A percentile compares a stretch with the other conserved stretches of the same genome.
These are phyloP conservation scores for Pteria penguin DNA, from an alignment of 2,888 invertebrate genomes.

Conservation along the genomic window DNA sequence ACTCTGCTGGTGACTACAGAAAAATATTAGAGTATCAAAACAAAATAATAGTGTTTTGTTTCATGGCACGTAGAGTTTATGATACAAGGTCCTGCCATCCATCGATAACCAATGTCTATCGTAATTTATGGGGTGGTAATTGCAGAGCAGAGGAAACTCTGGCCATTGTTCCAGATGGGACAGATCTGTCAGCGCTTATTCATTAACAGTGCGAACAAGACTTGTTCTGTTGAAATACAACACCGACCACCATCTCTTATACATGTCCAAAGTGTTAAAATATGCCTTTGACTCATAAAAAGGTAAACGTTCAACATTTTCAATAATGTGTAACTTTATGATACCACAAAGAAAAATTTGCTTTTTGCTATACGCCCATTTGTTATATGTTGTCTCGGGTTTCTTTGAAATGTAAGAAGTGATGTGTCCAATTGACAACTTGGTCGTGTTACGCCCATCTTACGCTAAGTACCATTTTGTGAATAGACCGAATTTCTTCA, in stretches of 20 bases:
- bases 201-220: not conserved
- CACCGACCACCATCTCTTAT: not conserved
- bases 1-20: too few relatives aligned
- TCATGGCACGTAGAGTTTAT: not conserved
- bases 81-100: not conserved
- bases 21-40: not conserved
- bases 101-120: not conserved
- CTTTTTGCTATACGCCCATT: constrained; percentile 9
- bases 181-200: not conserved
- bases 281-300: not conserved
- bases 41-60: not conserved
- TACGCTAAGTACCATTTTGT: not conserved
- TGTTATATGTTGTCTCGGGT: not conserved
- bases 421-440: constrained; percentile 1
- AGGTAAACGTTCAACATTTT: constrained; percentile 23
- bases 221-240: not conserved
- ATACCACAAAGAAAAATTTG: constrained; percentile 3
- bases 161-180: not conserved
- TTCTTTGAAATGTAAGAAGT: not conserved
- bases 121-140: not conserved
- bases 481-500: not conserved
- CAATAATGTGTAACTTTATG: constrained; percentile 10
- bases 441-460: constrained; percentile 4
- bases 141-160: not conserved
- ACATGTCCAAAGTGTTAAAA: not conserved